Evolutionary conservation across 2,797 vertebrate species (phyloP).

Genomic region (Xenentodon cancila): DNA sequence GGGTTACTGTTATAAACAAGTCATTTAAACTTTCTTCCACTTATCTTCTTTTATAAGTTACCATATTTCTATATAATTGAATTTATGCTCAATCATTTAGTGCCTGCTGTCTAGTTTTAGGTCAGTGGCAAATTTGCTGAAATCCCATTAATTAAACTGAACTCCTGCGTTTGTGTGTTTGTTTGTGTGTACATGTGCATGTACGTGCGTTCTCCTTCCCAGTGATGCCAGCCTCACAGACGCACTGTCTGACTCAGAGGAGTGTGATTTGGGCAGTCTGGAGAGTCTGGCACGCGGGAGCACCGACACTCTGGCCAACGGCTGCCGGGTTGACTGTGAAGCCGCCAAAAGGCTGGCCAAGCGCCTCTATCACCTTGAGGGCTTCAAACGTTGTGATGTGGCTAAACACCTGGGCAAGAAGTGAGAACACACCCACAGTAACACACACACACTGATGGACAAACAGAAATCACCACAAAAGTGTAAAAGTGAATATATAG

Average conservation of each 20-base stretch:
- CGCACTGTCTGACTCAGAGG: conserved; percentile 89
- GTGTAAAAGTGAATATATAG: neutral
- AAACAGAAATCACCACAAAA: neutral
- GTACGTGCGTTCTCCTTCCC: conserved; percentile 35
- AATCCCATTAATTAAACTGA: conserved; percentile 57
- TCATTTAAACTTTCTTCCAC: too few relatives aligned
- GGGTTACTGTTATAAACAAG: conserved; percentile 37
- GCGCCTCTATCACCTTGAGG: conserved; percentile 93
- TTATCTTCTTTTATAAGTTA: too few relatives aligned
- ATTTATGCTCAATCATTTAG: too few relatives aligned
- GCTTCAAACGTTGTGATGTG: conserved; percentile 96
- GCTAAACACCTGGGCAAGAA: conserved; percentile 97
- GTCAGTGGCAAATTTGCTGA: conserved; percentile 11
- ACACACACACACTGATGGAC: conserved; percentile 1
- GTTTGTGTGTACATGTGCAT: conserved; percentile 11
- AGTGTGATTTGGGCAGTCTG: conserved; percentile 90
- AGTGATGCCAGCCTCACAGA: conserved; percentile 93
- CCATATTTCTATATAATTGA: too few relatives aligned
- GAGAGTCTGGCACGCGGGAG: conserved; percentile 88
- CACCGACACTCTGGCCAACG: conserved; percentile 90
- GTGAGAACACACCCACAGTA: conserved; percentile 74
- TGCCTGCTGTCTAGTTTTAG: conserved; percentile 1
- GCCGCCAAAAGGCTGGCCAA: conserved; percentile 94
- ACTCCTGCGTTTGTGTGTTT: conserved; percentile 10
- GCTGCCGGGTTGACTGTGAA: conserved; percentile 89